Evolutionary conservation across 2,797 vertebrate species (phyloP), one percentile per base, ranked within the genome.

Genomic region (Micropoecilia bifurca): DNA sequence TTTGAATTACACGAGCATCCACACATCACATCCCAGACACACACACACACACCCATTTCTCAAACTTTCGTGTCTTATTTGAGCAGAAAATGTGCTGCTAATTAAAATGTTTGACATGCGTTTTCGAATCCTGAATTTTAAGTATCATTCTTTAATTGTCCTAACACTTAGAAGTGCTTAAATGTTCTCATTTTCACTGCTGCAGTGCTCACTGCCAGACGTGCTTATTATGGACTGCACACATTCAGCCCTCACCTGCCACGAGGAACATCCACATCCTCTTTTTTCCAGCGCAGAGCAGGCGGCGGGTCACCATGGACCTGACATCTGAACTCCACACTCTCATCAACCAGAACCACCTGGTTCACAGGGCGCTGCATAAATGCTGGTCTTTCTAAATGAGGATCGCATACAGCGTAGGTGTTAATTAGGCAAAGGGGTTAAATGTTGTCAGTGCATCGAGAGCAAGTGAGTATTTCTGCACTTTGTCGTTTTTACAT

Each of bases 281-380:
- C 98, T 88, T 98, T 99, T 90, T 93, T 98, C 98, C 98, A 99
- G 47, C 97, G 96, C 73, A 99, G 96, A 0, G 97, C 96, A 50
- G 97, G 98, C 74, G 93, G 96, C 1, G 97, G 98, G 93, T 99
- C 98, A 33, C 98, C 98, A 25, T 97, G 97, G 88, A 99, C 97
- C 91, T 98, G 97, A 96, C 98, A 99, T 61, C 97, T 97, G 91
- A 99, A 98, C 94, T 99, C 98, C 69, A 98, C 96, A 0, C 94
- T 95, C 91, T 99, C 98, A 71, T 99, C 98, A 84, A 98, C 97
- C 88, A 99, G 93, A 83, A 97, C 97, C 94, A 99, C 97, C 93
- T 99, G 98, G 96, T 99, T 99, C 90, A 97, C 97, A 3, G 98
- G 98, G 80, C 97, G 95, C 86, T 97, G 97, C 94, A 98, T 96